Conservation (phyloP, 2,888 invertebrate genomes). For the Pherbina coryleti region DNA sequence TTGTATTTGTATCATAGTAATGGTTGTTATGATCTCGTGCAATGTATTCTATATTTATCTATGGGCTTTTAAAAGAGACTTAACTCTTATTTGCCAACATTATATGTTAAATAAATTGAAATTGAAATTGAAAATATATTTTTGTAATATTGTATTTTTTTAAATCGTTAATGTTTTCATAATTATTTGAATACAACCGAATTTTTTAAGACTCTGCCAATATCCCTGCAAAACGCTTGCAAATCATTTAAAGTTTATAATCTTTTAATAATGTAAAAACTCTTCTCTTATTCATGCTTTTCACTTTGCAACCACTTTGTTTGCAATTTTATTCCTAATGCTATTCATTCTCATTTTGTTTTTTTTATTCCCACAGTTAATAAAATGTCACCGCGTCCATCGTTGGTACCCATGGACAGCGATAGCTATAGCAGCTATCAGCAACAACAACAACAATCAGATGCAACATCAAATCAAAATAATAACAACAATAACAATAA, state of each 20-base stretch:
- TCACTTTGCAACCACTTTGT: not conserved
- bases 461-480: constrained; percentile 70
- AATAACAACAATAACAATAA: constrained; percentile 64
- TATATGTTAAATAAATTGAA: too few relatives aligned
- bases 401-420: constrained; percentile 71
- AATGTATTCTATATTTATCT: too few relatives aligned
- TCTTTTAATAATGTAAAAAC: not conserved
- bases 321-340: not conserved
- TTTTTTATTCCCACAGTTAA: constrained; percentile 71
- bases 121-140: too few relatives aligned
- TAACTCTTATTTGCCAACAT: too few relatives aligned
- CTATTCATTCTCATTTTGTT: not conserved
- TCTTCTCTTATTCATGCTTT: not conserved
- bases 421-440: constrained; percentile 57
- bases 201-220: too few relatives aligned
- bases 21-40: too few relatives aligned
- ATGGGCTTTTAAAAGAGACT: too few relatives aligned
- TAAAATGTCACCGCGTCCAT: constrained; percentile 79
- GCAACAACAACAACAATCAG: constrained; percentile 65
- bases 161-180: too few relatives aligned
- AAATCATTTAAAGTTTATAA: not conserved
- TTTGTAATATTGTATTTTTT: too few relatives aligned
- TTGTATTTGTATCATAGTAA: too few relatives aligned
- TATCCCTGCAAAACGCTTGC: too few relatives aligned
- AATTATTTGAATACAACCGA: too few relatives aligned